These are phyloP conservation scores for Vireo griseus DNA, from an alignment of 2,797 vertebrate genomes.

Conservation along the genomic window DNA sequence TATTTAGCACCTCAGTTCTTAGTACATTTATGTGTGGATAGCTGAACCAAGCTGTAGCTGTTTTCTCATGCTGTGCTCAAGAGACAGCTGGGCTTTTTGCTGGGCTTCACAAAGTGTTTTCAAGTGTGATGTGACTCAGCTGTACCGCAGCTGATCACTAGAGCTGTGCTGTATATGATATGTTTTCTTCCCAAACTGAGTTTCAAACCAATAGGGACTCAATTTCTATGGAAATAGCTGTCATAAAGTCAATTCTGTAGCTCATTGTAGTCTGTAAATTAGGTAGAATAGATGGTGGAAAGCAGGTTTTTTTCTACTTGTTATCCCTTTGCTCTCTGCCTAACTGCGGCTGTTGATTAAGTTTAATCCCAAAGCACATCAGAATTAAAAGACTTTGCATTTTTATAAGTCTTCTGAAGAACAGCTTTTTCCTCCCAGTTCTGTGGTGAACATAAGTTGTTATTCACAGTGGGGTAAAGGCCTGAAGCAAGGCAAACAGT, in stretches of 20 bases:
- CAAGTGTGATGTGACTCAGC: background rate
- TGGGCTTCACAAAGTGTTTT: background rate
- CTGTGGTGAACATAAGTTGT: background rate
- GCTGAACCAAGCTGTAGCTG: background rate
- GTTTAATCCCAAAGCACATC: conserved; percentile 9
- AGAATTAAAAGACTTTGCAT: conserved; percentile 43
- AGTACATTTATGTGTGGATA: background rate
- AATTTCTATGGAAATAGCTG: conserved; percentile 17
- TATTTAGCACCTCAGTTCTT: background rate
- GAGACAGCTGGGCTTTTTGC: background rate
- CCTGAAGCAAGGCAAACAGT: background rate
- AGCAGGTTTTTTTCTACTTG: background rate
- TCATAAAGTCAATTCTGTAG: background rate
- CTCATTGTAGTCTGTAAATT: background rate
- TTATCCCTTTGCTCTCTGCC: background rate
- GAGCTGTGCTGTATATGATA: background rate
- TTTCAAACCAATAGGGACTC: background rate
- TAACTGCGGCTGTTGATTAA: conserved; percentile 32
- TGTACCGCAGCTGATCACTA: background rate
- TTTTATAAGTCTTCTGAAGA: background rate
- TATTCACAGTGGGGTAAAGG: background rate
- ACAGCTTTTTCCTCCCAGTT: background rate
- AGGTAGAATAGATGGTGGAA: background rate
- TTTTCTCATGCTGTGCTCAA: background rate
- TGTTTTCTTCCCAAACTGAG: background rate